A percentile compares a stretch with the other conserved stretches of the same genome.
Evolutionary conservation across 2,888 invertebrate species (phyloP).

Genomic region (Agrypnus murinus): DNA sequence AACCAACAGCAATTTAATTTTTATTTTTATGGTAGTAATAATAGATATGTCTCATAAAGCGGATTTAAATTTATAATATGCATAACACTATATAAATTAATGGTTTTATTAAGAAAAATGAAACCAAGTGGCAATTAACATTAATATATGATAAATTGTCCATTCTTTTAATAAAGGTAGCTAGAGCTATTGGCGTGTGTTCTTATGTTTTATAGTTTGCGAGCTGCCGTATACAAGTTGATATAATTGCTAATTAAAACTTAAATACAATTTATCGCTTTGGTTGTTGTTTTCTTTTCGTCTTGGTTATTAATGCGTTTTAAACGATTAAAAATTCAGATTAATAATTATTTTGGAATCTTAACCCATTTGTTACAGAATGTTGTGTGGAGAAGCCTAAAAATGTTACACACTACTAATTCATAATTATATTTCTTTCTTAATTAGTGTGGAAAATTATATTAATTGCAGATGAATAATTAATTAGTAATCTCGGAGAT

Average conservation of each 20-base stretch:
- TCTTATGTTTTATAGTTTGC: constrained; percentile 18
- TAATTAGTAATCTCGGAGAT: too few species aligned
- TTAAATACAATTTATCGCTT: constrained; percentile 22
- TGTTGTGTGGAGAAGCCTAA: not conserved
- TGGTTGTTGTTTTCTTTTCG: constrained; percentile 6
- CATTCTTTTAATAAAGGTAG: constrained; percentile 18
- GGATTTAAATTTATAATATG: constrained; percentile 25
- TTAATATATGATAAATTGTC: constrained; percentile 19
- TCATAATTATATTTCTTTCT: not conserved
- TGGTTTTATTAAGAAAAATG: constrained; percentile 30
- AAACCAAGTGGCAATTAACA: constrained; percentile 21
- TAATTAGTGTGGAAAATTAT: not conserved
- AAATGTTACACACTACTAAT: not conserved
- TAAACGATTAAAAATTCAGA: not conserved
- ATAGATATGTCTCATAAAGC: constrained; percentile 12
- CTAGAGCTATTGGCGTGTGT: constrained; percentile 32
- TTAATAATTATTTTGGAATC: constrained; percentile 16
- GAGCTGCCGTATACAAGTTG: constrained; percentile 3
- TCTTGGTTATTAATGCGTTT: not conserved
- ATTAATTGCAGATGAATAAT: not conserved
- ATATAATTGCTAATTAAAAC: constrained; percentile 26
- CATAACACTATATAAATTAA: constrained; percentile 28
- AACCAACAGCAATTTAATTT: constrained; percentile 8
- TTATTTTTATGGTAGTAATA: constrained; percentile 11
- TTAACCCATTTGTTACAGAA: constrained; percentile 12